Conservation (phyloP, 92 coral and sea anemone species). For the Hydrozoanthus gracilis region DNA sequence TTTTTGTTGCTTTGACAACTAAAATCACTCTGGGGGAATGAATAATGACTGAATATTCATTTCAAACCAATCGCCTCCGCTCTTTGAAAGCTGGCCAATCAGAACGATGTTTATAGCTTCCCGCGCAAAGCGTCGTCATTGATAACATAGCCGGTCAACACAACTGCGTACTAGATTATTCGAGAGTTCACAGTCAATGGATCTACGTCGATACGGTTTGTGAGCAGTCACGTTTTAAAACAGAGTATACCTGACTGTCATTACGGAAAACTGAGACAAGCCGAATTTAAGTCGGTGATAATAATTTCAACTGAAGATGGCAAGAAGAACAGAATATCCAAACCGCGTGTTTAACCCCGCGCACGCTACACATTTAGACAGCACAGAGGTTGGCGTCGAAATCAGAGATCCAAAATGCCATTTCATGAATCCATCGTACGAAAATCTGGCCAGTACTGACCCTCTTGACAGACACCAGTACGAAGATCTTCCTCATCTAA, state of each 20-base stretch:
- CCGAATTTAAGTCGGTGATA: slow-evolving; percentile 32
- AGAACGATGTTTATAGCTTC: background rate
- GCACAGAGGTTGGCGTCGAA: slow-evolving; percentile 36
- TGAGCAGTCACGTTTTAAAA: slow-evolving; percentile 38
- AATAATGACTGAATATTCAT: background rate
- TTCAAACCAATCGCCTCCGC: background rate
- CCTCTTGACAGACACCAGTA: slow-evolving; percentile 33
- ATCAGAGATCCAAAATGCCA: slow-evolving; percentile 6
- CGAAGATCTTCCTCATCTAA: slow-evolving; percentile 26
- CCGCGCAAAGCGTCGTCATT: slow-evolving; percentile 25
- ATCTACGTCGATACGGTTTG: too few relatives aligned
- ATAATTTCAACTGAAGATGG: slow-evolving; percentile 9
- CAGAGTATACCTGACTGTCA: background rate
- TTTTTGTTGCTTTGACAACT: too few relatives aligned
- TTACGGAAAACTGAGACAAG: slow-evolving; percentile 22
- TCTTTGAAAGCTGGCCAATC: slow-evolving; percentile 1
- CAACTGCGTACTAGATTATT: background rate
- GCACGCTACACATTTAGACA: background rate
- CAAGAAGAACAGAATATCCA: slow-evolving; percentile 16
- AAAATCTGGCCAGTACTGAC: slow-evolving; percentile 38
- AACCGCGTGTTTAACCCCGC: slow-evolving; percentile 47
- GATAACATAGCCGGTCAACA: background rate
- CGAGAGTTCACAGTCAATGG: background rate
- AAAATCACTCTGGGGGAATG: too few relatives aligned
- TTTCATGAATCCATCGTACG: slow-evolving; percentile 36